phyloP scores from a whole-genome alignment of 64 coral and sea anemone species.

The Montipora foliosa region DNA sequence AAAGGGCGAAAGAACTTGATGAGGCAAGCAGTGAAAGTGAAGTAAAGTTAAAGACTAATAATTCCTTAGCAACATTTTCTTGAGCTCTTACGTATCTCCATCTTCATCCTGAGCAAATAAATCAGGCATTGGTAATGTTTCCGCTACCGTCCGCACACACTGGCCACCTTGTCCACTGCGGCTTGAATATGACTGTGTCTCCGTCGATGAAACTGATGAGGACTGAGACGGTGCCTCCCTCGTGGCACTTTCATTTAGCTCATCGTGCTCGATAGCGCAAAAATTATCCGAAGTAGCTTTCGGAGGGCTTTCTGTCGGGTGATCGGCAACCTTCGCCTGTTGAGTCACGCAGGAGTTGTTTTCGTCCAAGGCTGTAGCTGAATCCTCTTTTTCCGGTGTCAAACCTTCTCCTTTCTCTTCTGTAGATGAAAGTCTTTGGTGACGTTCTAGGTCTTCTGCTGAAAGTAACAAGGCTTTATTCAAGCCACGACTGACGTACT shows the following conservation, averaged over 20 bases:
- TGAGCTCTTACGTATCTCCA: slow-evolving; percentile 73
- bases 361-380: not conserved
- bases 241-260: not conserved
- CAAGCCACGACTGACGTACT: not conserved
- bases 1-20: too few species aligned
- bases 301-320: not conserved
- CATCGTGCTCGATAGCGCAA: not conserved
- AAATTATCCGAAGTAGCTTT: not conserved
- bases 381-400: not conserved
- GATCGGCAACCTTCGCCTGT: not conserved
- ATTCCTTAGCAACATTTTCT: not conserved
- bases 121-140: slow-evolving; percentile 37
- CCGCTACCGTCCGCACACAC: slow-evolving; percentile 29
- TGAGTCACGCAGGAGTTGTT: not conserved
- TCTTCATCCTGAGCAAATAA: slow-evolving; percentile 71
- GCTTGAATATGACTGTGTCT: too few species aligned
- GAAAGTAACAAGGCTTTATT: not conserved
- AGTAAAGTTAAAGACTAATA: too few species aligned
- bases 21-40: too few species aligned
- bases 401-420: not conserved
- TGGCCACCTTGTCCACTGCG: not conserved
- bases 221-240: not conserved
- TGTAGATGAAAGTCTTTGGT: not conserved
- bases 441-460: slow-evolving; percentile 9
- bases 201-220: not conserved